phyloP scores from a whole-genome alignment of 53 echinoderm and acorn worm species.

The Henricia sp. region DNA sequence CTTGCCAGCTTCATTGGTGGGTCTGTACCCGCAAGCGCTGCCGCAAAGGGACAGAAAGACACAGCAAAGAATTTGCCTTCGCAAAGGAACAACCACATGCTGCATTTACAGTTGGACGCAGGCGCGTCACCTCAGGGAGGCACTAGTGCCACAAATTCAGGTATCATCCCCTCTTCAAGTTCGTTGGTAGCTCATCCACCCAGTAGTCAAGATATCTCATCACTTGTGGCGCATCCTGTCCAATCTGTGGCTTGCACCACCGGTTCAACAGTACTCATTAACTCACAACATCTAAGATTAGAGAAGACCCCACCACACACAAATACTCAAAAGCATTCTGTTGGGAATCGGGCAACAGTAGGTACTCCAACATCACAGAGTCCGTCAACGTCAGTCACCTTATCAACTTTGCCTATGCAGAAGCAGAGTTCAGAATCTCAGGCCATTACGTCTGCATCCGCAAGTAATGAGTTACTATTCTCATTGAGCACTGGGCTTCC shows the following conservation, averaged over 20 bases:
- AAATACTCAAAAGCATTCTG: background rate
- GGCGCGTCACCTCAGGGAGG: constrained; percentile 49
- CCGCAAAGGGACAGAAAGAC: constrained; percentile 12
- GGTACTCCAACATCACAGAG: constrained; percentile 4
- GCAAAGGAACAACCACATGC: constrained; percentile 33
- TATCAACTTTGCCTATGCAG: constrained; percentile 68
- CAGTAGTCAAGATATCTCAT: constrained; percentile 1
- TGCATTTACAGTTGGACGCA: constrained; percentile 49
- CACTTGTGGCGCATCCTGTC: background rate
- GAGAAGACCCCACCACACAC: background rate
- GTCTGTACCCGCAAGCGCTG: background rate
- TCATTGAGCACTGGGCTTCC: background rate
- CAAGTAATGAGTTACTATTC: background rate
- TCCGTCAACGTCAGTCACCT: constrained; percentile 65
- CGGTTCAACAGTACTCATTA: constrained; percentile 38
- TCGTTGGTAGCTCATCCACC: constrained; percentile 8
- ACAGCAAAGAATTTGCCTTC: background rate
- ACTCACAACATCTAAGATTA: background rate
- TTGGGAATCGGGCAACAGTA: background rate
- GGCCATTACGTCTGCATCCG: background rate
- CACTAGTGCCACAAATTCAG: constrained; percentile 39
- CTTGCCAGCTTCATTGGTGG: constrained; percentile 39
- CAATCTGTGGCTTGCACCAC: constrained; percentile 23
- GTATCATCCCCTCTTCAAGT: constrained; percentile 9
- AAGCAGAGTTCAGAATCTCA: constrained; percentile 10